These are phyloP conservation scores for Picathartes gymnocephalus DNA, from an alignment of 2,113 vertebrate genomes.

Conservation along the genomic window DNA sequence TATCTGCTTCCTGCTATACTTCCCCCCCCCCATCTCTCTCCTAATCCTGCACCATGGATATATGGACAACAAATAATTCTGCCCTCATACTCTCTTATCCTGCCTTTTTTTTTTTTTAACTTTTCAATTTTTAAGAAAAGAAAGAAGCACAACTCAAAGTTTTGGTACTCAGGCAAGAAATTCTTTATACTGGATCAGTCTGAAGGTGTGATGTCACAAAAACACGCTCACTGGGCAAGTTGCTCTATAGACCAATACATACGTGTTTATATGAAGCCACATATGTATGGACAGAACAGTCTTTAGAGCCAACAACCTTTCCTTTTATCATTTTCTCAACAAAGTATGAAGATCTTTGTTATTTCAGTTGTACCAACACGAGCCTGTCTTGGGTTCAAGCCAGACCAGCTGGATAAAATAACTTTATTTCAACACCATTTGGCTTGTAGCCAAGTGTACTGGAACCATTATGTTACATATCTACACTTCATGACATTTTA, in stretches of 20 bases:
- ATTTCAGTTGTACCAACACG: neutral
- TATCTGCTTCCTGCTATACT: neutral
- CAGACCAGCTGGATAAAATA: neutral
- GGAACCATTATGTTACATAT: neutral
- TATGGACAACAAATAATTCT: neutral
- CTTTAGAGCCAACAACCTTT: neutral
- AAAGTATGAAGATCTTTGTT: neutral
- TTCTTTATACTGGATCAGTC: fast-evolving
- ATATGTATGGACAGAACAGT: neutral
- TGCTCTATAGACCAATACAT: neutral
- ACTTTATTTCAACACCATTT: neutral
- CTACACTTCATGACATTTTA: neutral
- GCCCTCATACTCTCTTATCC: neutral
- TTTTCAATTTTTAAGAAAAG: neutral
- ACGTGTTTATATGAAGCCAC: neutral
- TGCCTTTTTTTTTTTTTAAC: neutral
- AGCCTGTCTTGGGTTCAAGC: neutral
- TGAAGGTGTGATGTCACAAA: neutral
- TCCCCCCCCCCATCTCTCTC: neutral
- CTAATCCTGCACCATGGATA: neutral
- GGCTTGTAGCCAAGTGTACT: neutral
- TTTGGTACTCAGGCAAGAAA: neutral
- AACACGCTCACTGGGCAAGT: neutral
- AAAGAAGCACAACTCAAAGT: neutral
- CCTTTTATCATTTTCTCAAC: neutral